Evolutionary conservation across 2,888 invertebrate genomes (phyloP).

Genomic region (Pantelozetes paolii): DNA sequence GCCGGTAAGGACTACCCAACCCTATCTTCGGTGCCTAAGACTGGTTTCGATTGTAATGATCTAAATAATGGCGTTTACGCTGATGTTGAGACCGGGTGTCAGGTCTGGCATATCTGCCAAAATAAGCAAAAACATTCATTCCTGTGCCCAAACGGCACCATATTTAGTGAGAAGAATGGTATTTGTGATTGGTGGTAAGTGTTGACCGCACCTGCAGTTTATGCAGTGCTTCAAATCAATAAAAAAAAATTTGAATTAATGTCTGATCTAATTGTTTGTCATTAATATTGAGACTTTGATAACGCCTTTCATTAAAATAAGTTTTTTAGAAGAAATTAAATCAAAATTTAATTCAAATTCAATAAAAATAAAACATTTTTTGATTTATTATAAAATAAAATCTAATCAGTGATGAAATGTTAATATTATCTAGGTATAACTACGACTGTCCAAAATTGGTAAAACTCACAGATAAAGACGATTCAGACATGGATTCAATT

Average conservation of each 20-base stretch:
- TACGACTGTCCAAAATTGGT: conserved; percentile 29
- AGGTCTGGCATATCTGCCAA: conserved; percentile 49
- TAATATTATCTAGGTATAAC: too few species aligned
- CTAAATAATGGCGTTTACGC: conserved; percentile 46
- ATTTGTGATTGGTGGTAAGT: conserved; percentile 49
- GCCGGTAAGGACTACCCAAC: conserved; percentile 76
- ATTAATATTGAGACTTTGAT: not conserved
- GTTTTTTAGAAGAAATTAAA: too few species aligned
- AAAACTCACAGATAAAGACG: conserved; percentile 18
- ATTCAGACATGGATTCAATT: conserved; percentile 24
- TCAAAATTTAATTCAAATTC: not conserved
- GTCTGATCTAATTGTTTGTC: not conserved
- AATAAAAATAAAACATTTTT: too few species aligned
- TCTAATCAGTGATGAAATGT: too few species aligned
- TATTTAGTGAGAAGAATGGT: conserved; percentile 47
- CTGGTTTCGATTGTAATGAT: conserved; percentile 47
- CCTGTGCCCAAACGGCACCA: conserved; percentile 48
- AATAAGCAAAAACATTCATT: conserved; percentile 46
- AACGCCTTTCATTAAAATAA: not conserved
- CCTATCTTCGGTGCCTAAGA: conserved; percentile 58
- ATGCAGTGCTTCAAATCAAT: not conserved
- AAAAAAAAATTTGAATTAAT: not conserved
- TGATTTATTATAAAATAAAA: conserved; percentile 2
- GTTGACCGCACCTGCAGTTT: not conserved
- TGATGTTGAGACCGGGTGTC: conserved; percentile 48